These are phyloP conservation scores for Sebastiscus albofasciatus DNA, from an alignment of 2,797 vertebrate genomes.

Conservation along the genomic window DNA sequence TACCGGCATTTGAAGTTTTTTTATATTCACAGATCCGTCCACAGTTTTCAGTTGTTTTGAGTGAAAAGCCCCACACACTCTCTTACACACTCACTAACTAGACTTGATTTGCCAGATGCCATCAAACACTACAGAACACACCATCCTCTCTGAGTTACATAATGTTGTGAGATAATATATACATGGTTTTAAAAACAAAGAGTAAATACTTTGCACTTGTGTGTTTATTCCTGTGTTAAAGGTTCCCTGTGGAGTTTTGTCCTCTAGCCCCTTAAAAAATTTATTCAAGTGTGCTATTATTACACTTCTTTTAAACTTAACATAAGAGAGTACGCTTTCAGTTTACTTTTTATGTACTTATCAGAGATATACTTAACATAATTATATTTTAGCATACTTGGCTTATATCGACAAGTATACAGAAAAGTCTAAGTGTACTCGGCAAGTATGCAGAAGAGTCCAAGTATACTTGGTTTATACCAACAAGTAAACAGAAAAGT, in stretches of 20 bases:
- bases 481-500: accelerated
- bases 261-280: background rate
- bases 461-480: no score
- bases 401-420: no score
- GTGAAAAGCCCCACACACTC: background rate
- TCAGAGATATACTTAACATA: no score
- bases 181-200: background rate
- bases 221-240: background rate
- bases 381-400: no score
- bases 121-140: background rate
- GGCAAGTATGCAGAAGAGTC: no score
- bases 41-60: background rate
- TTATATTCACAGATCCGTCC: background rate
- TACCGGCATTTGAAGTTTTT: background rate
- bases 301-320: no score
- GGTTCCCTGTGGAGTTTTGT: background rate
- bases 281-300: no score
- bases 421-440: no score
- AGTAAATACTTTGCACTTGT: background rate
- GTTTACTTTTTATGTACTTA: no score
- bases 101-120: background rate
- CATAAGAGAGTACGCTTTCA: no score
- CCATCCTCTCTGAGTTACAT: background rate
- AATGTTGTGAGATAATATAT: background rate
- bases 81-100: background rate